A percentile compares a stretch with the other conserved stretches of the same genome.
Evolutionary conservation across 2,888 invertebrate species (phyloP).

Genomic region (Dysmachus trigonus): DNA sequence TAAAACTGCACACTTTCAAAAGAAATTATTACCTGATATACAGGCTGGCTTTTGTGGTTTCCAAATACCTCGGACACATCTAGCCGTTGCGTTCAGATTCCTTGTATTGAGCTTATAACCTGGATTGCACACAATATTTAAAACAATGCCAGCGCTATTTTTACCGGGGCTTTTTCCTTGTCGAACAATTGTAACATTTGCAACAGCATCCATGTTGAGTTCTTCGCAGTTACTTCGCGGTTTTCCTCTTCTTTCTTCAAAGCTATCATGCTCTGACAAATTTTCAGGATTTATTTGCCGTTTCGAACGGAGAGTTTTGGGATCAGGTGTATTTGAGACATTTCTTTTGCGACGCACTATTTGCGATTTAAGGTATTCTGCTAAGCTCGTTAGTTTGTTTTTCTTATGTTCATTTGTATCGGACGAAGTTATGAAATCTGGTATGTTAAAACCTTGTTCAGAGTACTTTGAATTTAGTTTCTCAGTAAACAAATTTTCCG

Average conservation of each 20-base stretch:
- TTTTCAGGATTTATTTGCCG: not conserved
- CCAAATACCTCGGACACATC: conserved; percentile 87
- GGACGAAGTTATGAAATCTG: not conserved
- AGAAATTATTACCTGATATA: conserved; percentile 71
- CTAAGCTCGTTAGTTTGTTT: conserved; percentile 52
- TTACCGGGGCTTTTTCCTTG: conserved; percentile 75
- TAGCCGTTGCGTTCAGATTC: conserved; percentile 76
- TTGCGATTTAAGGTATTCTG: conserved; percentile 60
- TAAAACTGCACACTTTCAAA: not conserved
- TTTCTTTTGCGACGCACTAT: conserved; percentile 57
- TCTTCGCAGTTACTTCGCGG: conserved; percentile 74
- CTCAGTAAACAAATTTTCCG: not conserved
- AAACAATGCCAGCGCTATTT: conserved; percentile 79
- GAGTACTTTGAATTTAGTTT: not conserved
- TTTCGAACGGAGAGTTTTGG: not conserved
- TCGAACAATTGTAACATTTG: conserved; percentile 73
- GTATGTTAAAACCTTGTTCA: not conserved
- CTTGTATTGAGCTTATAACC: conserved; percentile 81
- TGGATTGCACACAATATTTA: conserved; percentile 78
- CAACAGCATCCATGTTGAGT: conserved; percentile 59
- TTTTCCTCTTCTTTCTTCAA: conserved; percentile 51
- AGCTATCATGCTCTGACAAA: not conserved
- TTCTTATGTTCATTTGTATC: not conserved
- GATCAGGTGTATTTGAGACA: not conserved
- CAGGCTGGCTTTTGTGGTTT: conserved; percentile 83